Base-by-base conservation (phyloP, 2,113 vertebrate species). In the Lucifuga dentata region DNA sequence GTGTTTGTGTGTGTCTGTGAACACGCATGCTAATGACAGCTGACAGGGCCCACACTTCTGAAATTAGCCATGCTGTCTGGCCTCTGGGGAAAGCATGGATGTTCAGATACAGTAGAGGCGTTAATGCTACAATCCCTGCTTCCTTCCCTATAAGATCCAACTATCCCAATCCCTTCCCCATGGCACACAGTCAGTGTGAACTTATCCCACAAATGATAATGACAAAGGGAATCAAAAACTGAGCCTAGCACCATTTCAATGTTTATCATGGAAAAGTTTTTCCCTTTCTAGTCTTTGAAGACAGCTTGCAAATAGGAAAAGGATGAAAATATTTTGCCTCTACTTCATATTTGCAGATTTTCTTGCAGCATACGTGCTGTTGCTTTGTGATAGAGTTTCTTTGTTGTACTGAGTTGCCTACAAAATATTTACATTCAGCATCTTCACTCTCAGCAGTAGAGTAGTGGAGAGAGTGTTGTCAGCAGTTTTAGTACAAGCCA, bases 21-120 rank as follows among this genome's bases (percentile, higher is more conserved):
- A 67, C 8, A 11, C 0, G 76, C 69, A 59, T 68, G 73, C 73
- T 83, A 76, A 68, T 85, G 79, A 76, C 83, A 87, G 85, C 79
- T 86, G 88, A 91, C 83, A 78, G 70, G 61, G 76, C 79, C 84
- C 83, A 82, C 71, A 68, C 78, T 77, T 85, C 86, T 86, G 80
- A 84, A 88, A 87, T 91, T 85, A 88, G 73, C 84, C 67, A 76
- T 52, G 73, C 73, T 82, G 64, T 78, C 72, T 73, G 74, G 74
- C 70, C 85, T 39, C 48, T 39, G 57, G 83, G 80, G 80, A 80
- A 71, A 38, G 71, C 50, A 66, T 69, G 65, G 79, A 83, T 78
- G 63, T 79, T 67, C 50, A 33, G 69, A 81, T 72, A 69, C 63
- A 69, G 77, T 69, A 2, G 19, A 73, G 29, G 35, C 70, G 68